These are phyloP conservation scores for Thripadectes ignobilis DNA, from an alignment of 2,797 vertebrate species.

Conservation along the genomic window DNA sequence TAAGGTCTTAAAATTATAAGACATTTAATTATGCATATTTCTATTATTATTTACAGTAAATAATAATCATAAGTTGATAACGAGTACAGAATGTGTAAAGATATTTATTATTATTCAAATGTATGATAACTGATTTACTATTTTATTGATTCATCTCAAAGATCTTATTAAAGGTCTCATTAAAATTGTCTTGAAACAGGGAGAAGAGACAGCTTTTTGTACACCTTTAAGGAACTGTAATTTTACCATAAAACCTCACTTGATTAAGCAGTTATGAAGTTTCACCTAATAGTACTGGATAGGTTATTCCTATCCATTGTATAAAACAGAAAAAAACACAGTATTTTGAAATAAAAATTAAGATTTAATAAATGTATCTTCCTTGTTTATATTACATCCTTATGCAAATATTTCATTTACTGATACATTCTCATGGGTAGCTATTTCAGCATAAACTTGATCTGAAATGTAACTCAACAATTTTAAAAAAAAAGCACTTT, in stretches of 20 bases:
- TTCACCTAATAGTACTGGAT: not conserved
- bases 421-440: slow-evolving; percentile 3
- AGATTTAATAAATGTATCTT: not conserved
- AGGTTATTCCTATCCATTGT: not conserved
- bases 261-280: not conserved
- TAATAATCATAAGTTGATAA: not conserved
- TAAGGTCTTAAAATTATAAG: not conserved
- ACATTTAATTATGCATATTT: not conserved
- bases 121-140: not conserved
- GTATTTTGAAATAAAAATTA: not conserved
- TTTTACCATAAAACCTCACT: not conserved
- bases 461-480: slow-evolving; percentile 39
- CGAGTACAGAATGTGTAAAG: not conserved
- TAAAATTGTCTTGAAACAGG: not conserved
- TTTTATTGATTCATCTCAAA: not conserved
- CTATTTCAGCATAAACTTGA: slow-evolving; percentile 52
- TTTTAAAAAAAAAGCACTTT: not conserved
- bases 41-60: not conserved
- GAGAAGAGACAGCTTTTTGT: not conserved
- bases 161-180: not conserved
- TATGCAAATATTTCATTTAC: slow-evolving; percentile 35
- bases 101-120: not conserved
- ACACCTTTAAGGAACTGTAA: not conserved
- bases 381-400: not conserved
- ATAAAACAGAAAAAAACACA: not conserved